phyloP scores from a whole-genome alignment of 2,113 vertebrate species.

The Hemicordylus capensis region DNA sequence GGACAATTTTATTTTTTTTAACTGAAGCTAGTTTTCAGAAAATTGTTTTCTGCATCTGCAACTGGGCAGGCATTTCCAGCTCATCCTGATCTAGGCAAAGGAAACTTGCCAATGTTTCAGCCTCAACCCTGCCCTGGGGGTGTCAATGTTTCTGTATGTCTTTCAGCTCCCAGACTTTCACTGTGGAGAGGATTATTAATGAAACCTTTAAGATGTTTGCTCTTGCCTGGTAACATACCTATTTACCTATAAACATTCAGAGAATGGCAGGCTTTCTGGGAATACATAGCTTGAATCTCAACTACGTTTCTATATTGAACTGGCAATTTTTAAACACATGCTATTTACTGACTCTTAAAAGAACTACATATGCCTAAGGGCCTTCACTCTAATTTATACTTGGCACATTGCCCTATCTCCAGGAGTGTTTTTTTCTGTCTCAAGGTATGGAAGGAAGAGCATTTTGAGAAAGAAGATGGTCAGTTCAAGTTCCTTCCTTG shows the following conservation, averaged over 20 bases:
- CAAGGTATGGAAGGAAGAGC: neutral
- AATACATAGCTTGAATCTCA: constrained; percentile 50
- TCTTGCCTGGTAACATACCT: constrained; percentile 26
- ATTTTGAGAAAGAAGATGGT: neutral
- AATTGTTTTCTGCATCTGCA: constrained; percentile 46
- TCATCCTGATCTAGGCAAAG: constrained; percentile 25
- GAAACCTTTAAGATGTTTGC: constrained; percentile 42
- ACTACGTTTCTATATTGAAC: constrained; percentile 47
- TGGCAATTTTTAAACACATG: constrained; percentile 56
- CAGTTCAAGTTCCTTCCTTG: neutral
- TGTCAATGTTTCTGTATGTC: constrained; percentile 2
- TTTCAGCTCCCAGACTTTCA: constrained; percentile 9
- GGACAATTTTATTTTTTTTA: constrained; percentile 50
- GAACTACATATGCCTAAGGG: neutral
- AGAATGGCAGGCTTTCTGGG: constrained; percentile 21
- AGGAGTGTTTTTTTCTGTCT: neutral
- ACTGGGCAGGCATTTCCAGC: constrained; percentile 34
- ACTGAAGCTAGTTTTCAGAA: neutral
- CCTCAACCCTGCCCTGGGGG: neutral
- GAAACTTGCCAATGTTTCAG: neutral
- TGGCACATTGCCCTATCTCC: neutral
- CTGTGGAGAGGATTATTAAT: constrained; percentile 25
- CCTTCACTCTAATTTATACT: neutral
- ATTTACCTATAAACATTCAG: constrained; percentile 47
- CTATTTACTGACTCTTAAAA: constrained; percentile 50